Evolutionary conservation across 1,140 invertebrate species (phyloP).

Genomic region (Euglossa dilemma): DNA sequence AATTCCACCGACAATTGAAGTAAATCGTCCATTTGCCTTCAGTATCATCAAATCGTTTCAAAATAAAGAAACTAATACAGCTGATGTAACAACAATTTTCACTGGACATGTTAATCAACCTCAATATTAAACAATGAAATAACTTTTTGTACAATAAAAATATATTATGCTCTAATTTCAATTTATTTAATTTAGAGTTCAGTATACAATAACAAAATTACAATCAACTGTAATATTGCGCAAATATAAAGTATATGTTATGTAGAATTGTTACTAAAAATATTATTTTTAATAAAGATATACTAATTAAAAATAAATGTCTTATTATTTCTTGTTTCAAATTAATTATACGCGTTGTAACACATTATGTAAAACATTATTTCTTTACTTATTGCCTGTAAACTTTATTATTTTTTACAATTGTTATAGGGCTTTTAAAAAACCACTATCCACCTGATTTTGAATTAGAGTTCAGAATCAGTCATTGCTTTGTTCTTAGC

Average conservation of each 20-base stretch:
- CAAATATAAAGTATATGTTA: neutral
- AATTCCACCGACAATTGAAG: neutral
- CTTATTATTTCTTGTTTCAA: neutral
- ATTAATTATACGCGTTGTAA: neutral
- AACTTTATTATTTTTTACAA: neutral
- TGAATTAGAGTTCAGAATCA: neutral
- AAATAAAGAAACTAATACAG: neutral
- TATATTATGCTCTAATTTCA: too few relatives aligned
- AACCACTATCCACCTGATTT: too few relatives aligned
- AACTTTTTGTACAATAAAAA: neutral
- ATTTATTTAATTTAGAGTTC: too few relatives aligned
- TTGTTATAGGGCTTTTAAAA: neutral
- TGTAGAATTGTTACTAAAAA: neutral
- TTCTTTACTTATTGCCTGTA: neutral
- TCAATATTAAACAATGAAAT: too few relatives aligned
- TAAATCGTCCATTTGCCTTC: slow-evolving; percentile 59
- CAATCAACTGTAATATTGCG: neutral
- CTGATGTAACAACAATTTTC: neutral
- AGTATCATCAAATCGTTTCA: slow-evolving; percentile 29
- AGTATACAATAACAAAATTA: neutral
- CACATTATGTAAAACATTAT: neutral
- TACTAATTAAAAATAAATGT: neutral
- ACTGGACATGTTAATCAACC: neutral
- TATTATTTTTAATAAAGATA: neutral
- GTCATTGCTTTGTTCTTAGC: neutral